A percentile compares a stretch with the other conserved stretches of the same genome.
These are phyloP conservation scores for Xestia rhomboidea DNA, from an alignment of 2,888 invertebrate genomes.

Conservation along the genomic window DNA sequence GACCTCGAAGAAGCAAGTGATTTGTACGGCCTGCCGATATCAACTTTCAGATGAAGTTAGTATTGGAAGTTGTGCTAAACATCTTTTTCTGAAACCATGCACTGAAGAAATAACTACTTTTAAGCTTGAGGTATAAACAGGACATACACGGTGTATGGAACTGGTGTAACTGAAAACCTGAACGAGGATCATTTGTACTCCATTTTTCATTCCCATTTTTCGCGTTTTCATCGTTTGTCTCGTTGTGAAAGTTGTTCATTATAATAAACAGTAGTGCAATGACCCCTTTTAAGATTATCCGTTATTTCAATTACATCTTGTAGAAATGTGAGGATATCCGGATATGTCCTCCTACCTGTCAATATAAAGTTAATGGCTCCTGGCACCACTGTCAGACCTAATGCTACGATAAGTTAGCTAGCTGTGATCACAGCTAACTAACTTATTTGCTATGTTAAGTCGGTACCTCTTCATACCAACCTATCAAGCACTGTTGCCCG, in stretches of 20 bases:
- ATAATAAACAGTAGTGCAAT: background rate
- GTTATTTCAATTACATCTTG: background rate
- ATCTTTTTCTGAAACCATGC: no score
- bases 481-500: background rate
- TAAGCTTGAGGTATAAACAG: background rate
- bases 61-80: background rate
- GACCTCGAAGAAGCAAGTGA: background rate
- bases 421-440: no score
- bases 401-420: no score
- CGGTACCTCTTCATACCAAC: background rate
- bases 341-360: background rate
- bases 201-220: background rate
- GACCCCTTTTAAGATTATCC: background rate
- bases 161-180: background rate
- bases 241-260: background rate
- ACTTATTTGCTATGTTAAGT: background rate
- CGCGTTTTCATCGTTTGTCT: background rate
- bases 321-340: background rate
- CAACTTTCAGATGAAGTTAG: background rate
- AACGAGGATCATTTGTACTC: background rate
- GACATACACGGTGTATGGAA: background rate
- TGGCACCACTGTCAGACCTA: background rate
- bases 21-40: constrained; percentile 1
- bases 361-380: background rate
- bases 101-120: background rate